Conservation (phyloP, 2,113 vertebrate species). For the Hippopotamus amphibius region DNA sequence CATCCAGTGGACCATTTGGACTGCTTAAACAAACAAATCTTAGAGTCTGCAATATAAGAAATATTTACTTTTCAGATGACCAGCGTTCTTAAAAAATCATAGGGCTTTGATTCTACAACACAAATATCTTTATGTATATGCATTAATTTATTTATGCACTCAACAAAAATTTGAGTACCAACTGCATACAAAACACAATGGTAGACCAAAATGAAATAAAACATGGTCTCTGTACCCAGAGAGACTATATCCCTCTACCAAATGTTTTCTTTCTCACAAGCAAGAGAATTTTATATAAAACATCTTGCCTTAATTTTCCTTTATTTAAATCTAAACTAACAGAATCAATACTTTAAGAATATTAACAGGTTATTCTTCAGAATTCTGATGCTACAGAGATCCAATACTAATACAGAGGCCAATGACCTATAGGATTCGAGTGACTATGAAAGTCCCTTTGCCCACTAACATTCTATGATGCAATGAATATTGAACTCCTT, state of each 20-base stretch:
- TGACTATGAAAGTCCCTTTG: background rate
- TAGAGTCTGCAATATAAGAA: background rate
- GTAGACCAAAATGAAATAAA: background rate
- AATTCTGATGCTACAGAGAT: background rate
- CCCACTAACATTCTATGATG: background rate
- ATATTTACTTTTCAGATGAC: constrained; percentile 13
- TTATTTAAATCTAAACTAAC: background rate
- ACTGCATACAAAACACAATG: background rate
- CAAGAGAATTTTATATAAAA: background rate
- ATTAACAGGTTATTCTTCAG: background rate
- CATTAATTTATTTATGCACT: background rate
- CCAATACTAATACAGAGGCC: background rate
- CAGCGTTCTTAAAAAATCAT: background rate
- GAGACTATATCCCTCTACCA: background rate
- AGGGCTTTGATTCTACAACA: background rate
- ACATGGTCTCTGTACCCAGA: background rate
- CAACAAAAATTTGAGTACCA: background rate
- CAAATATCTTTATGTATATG: background rate
- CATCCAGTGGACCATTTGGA: background rate
- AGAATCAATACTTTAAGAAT: background rate
- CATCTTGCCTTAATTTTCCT: background rate
- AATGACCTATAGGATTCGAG: background rate
- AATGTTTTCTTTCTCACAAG: background rate
- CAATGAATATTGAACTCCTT: background rate
- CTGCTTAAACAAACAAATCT: background rate